Evolutionary conservation across 2,888 invertebrate genomes (phyloP), one percentile per base, ranked within the genome.

Genomic region (Timandra comae): DNA sequence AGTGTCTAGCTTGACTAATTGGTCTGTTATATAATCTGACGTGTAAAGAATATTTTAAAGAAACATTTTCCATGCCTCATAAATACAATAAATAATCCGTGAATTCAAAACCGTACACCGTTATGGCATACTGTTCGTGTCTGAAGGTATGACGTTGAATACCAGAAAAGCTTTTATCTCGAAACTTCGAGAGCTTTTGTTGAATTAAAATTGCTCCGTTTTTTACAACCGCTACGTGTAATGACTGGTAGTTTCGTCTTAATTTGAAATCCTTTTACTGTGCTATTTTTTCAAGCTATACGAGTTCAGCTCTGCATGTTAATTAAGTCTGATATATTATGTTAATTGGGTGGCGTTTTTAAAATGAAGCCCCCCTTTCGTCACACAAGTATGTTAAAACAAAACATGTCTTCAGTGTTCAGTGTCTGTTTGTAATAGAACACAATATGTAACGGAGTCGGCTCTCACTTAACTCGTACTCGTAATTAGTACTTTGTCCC

Each of bases 401-500:
- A n/a, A n/a, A n/a, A n/a, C n/a, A n/a, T n/a, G n/a, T n/a, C n/a
- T n/a, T n/a, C n/a, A n/a, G n/a, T n/a, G n/a, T n/a, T n/a, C n/a
- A n/a, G n/a, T n/a, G n/a, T n/a, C n/a, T n/a, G n/a, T n/a, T n/a
- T n/a, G n/a, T n/a, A 24, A 34, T 36, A 8, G 3, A 11, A 26
- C 16, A 37, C 25, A 32, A 47, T 33, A 51, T 51, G 49, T 77
- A 78, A 76, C 77, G 77, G 78, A 74, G 59, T 63, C 62, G 56
- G 67, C 65, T 67, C 73, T 66, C 69, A 58, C 67, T 72, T 76
- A 24, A 11, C 11, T 24, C 24, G 11, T 24, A 11, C 24, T 24
- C 76, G 74, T 73, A 80, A 82, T 84, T 75, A 81, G 81, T 75
- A 57, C 61, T 69, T 56, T 54, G 73, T 81, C 71, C 81, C 81